Conservation (phyloP, 2,797 vertebrate genomes). For the Hemibagrus guttatus region DNA sequence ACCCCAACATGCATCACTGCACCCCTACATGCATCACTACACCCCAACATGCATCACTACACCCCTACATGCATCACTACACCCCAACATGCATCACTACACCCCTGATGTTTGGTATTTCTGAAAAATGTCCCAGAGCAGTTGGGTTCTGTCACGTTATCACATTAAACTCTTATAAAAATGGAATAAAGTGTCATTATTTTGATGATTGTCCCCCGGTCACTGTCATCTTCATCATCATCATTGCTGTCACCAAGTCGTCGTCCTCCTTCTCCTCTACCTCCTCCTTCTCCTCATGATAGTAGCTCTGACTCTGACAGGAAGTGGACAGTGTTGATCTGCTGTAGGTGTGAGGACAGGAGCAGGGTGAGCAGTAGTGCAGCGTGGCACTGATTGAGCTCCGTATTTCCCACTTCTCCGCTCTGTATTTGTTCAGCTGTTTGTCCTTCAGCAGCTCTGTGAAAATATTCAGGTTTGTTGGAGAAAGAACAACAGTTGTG, state of each 20-base stretch:
- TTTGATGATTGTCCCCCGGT: background rate
- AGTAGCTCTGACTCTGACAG: background rate
- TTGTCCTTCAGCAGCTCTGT: conserved; percentile 50
- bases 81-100: background rate
- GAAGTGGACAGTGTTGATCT: background rate
- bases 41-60: too few relatives aligned
- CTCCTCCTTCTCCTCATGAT: too few relatives aligned
- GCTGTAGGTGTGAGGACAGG: background rate
- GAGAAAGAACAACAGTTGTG: conserved; percentile 29
- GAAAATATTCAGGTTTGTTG: conserved; percentile 52
- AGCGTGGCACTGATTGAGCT: conserved; percentile 21
- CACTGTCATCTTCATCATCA: too few relatives aligned
- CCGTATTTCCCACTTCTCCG: conserved; percentile 40
- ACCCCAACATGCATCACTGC: too few relatives aligned
- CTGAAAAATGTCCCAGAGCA: background rate
- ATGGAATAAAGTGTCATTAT: background rate
- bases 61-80: too few relatives aligned
- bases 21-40: too few relatives aligned
- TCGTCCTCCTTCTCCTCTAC: too few relatives aligned
- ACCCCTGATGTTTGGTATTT: background rate
- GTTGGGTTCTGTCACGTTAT: background rate
- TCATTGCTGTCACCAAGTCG: too few relatives aligned
- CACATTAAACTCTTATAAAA: background rate
- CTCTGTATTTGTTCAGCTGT: conserved; percentile 58
- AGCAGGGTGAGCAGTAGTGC: background rate